A percentile compares a stretch with the other conserved stretches of the same genome.
These are phyloP conservation scores for Antennarius striatus DNA, from an alignment of 2,113 vertebrate genomes.

Conservation along the genomic window DNA sequence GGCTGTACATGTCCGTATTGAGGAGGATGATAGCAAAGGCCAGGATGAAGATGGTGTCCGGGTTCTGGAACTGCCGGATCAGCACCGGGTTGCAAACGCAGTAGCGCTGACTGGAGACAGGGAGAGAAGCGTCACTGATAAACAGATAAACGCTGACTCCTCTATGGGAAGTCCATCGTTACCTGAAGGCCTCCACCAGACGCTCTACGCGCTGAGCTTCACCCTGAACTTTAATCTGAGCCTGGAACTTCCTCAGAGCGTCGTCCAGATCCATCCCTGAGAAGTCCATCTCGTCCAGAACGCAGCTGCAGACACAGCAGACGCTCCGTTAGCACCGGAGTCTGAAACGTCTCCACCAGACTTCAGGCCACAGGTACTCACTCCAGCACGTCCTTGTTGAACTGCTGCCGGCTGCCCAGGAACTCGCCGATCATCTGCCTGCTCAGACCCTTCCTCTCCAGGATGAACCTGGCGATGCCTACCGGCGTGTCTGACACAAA, in stretches of 20 bases:
- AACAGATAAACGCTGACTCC: background rate
- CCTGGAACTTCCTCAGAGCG: constrained; percentile 92
- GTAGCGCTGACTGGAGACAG: constrained; percentile 86
- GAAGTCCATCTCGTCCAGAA: constrained; percentile 97
- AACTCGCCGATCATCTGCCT: constrained; percentile 98
- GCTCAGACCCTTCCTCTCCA: constrained; percentile 94
- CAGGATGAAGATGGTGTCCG: constrained; percentile 97
- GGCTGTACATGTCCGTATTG: constrained; percentile 98
- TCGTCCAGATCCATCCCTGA: constrained; percentile 95
- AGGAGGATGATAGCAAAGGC: constrained; percentile 97
- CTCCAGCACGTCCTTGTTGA: constrained; percentile 96
- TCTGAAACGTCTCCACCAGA: background rate
- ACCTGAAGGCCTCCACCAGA: constrained; percentile 96
- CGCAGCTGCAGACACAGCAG: constrained; percentile 79
- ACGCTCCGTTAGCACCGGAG: background rate
- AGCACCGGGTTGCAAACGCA: constrained; percentile 94
- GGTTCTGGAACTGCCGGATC: constrained; percentile 95
- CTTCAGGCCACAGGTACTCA: constrained; percentile 62
- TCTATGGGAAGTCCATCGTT: background rate
- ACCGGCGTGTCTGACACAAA: constrained; percentile 93
- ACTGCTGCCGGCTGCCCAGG: constrained; percentile 93
- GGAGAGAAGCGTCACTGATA: background rate
- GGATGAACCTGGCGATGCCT: constrained; percentile 93
- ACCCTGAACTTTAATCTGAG: constrained; percentile 93
- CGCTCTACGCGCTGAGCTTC: constrained; percentile 96